Base-by-base conservation (phyloP, 1,140 invertebrate species). In the Trichonephila clavata region DNA sequence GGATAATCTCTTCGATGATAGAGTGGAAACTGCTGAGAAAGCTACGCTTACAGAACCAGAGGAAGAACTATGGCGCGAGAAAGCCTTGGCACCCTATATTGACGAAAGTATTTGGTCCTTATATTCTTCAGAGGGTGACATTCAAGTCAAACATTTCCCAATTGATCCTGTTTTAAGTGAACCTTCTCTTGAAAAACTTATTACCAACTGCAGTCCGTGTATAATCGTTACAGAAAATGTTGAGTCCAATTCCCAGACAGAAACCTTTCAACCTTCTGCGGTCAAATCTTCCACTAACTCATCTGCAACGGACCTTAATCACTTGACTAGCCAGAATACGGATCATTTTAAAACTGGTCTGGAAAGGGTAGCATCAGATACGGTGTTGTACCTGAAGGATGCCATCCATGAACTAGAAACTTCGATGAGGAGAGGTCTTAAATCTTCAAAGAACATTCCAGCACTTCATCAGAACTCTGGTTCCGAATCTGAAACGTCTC, bases 11-110 rank as follows among this genome's bases (percentile, higher is more conserved):
- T 92, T 71, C 39, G 91, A 92, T 24, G 91, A 92, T 0, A 86
- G 83, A 24, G 32, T 94, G 20, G 91, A 94, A 92, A 94, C 94
- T 59, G 94, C 94, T 43, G 94, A 95, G 60, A 95, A 95, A 63
- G 81, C 87, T 24, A 95, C 94, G 27, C 81, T 86, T 1, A 94
- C 94, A n/a, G 94, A 95, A 50, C 94, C 91, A 16, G 94, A 94
- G 21, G 93, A 93, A 43, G 92, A 88, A 65, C 21, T 88, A 68
- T 93, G 92, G 92, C 65, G 92, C 16, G 92, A 93, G 81, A 93
- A 93, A 39, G 92, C 92, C 8, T 24, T 93, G 20, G 92, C 92
- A 13, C 92, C 84, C 5, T 93, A 88, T 59, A 93, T 93, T 21
- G 92, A 93, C 27, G 92, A 93, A 59, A 93, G 92, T 57, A 93